These are phyloP conservation scores for Syrphus vitripennis DNA, from an alignment of 2,888 invertebrate genomes.

Conservation along the genomic window DNA sequence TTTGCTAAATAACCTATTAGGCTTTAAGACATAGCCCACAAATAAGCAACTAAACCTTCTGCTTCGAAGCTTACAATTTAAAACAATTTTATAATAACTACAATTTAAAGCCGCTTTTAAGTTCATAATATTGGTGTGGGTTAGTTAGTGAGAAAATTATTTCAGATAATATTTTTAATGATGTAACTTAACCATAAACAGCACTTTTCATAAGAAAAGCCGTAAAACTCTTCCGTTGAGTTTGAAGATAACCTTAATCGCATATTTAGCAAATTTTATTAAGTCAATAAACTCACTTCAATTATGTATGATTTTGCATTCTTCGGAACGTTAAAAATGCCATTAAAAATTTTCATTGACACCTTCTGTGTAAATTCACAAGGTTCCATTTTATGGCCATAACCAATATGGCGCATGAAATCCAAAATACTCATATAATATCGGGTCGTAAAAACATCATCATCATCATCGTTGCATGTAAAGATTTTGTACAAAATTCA, in stretches of 20 bases:
- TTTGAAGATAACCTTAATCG: background rate
- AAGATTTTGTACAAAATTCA: background rate
- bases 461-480: conserved; percentile 33
- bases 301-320: conserved; percentile 38
- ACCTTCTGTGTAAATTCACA: conserved; percentile 13
- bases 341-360: conserved; percentile 31
- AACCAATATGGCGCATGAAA: background rate
- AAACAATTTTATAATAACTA: too few species aligned
- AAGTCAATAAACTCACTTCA: conserved; percentile 41
- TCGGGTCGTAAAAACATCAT: conserved; percentile 65
- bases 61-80: too few species aligned
- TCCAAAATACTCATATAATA: conserved; percentile 25
- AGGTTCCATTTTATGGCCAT: background rate
- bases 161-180: too few species aligned
- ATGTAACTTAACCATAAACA: too few species aligned
- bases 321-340: background rate
- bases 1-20: too few species aligned
- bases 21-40: too few species aligned
- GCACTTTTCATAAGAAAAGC: background rate
- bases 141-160: background rate
- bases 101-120: too few species aligned
- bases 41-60: too few species aligned
- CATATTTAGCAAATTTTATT: conserved; percentile 24
- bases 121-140: too few species aligned
- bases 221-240: background rate